Evolutionary conservation across 2,797 vertebrate genomes (phyloP).

Genomic region (Mastacembelus armatus): DNA sequence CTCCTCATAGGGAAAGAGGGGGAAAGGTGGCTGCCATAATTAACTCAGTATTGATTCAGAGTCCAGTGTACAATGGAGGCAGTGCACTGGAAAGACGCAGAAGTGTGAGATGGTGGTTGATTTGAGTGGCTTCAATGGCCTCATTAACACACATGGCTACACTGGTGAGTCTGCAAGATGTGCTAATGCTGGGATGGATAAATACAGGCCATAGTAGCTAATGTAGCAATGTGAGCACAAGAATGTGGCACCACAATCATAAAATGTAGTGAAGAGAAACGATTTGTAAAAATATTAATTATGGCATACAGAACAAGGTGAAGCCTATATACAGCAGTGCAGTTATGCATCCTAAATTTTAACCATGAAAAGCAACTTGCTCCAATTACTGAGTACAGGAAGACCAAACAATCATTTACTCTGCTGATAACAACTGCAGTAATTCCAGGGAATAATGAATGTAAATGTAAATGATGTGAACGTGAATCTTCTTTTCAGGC

Average conservation of each 20-base stretch:
- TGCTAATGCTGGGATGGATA: conserved; percentile 41
- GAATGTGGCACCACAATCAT: conserved; percentile 15
- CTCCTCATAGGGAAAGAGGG: conserved; percentile 37
- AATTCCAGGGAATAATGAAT: conserved; percentile 19
- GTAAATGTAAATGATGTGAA: conserved; percentile 41
- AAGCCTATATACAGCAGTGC: conserved; percentile 2
- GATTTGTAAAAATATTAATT: conserved; percentile 42
- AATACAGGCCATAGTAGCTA: conserved; percentile 40
- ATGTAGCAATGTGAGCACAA: conserved; percentile 26
- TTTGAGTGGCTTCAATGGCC: conserved; percentile 64
- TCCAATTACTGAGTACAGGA: conserved; percentile 38
- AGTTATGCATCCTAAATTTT: conserved; percentile 41
- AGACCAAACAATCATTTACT: conserved; percentile 35
- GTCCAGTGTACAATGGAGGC: conserved; percentile 67
- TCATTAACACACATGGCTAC: conserved; percentile 68
- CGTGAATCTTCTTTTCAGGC: conserved; percentile 27
- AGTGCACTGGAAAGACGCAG: conserved; percentile 52
- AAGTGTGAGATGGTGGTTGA: conserved; percentile 66
- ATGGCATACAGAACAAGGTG: conserved; percentile 36
- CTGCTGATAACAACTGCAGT: conserved; percentile 22
- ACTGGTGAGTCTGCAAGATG: conserved; percentile 50
- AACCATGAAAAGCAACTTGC: conserved; percentile 37
- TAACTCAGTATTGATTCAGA: conserved; percentile 78
- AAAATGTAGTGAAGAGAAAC: conserved; percentile 29
- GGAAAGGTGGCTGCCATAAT: conserved; percentile 72